Evolutionary conservation across 2,888 invertebrate genomes (phyloP).

Genomic region (Euplagia quadripunctaria): DNA sequence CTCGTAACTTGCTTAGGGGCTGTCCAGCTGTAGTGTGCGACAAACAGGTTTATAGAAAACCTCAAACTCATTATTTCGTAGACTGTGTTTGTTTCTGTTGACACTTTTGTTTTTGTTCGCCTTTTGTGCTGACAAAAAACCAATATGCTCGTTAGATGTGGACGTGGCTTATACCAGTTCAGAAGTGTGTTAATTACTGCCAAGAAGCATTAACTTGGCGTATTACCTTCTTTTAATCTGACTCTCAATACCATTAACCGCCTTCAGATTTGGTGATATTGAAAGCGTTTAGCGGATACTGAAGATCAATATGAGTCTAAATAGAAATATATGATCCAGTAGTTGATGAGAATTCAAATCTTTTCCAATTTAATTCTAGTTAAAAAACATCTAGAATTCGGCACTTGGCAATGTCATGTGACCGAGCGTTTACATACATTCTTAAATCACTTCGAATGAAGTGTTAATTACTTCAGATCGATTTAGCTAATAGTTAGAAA

Average conservation of each 20-base stretch:
- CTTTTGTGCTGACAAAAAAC: background rate
- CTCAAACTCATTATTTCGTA: background rate
- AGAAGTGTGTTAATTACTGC: background rate
- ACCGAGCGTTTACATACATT: background rate
- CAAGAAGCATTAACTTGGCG: background rate
- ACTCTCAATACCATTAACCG: slow-evolving; percentile 1
- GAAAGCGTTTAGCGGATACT: background rate
- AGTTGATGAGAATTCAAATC: too few relatives aligned
- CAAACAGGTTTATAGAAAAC: background rate
- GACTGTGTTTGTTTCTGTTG: background rate
- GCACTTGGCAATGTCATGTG: too few relatives aligned
- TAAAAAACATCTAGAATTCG: too few relatives aligned
- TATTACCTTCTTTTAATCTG: slow-evolving; percentile 1
- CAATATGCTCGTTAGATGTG: background rate
- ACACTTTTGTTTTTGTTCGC: background rate
- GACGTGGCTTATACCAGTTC: background rate
- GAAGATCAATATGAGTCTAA: too few relatives aligned
- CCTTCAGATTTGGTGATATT: background rate
- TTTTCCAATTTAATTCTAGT: too few relatives aligned
- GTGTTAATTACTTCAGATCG: background rate
- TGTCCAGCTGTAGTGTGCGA: background rate
- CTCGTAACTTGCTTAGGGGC: background rate
- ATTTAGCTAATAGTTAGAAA: background rate
- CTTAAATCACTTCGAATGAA: background rate
- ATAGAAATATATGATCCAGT: too few relatives aligned